Base-by-base conservation (phyloP, 2,888 invertebrate species). In the Cataglyphis albicans region DNA sequence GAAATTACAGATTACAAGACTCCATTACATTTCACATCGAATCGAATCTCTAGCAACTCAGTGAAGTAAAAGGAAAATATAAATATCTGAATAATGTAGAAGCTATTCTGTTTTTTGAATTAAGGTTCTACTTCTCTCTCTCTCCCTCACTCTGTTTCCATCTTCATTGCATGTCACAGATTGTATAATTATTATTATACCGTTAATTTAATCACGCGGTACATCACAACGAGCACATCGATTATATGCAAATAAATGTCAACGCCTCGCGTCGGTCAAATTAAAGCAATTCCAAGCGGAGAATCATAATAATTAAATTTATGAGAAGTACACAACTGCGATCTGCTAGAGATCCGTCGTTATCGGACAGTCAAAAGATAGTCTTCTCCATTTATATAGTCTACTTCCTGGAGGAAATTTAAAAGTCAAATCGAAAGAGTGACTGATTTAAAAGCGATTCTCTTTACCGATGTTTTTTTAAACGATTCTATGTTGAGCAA, bases 211-310 rank as follows among this genome's bases (percentile, higher is more conserved):
- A 72, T 80, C 59, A 44, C 78, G 44, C 44, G 72, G 38, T 21
- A 72, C n/a, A n/a, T n/a, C 73, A 78, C 73, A 78, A 78, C 41
- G 72, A 18, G 57, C 35, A 21, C 73, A 48, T 59, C 67, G 78
- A 72, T 78, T 72, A 35, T 41, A 59, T 70, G 59, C 21, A 80
- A 80, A 80, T 80, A 80, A 80, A 80, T 59, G 72, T 72, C 59
- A 78, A 59, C 73, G 73, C 21, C 44, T 59, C 59, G 35, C 29
- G 57, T 59, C 57, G 41, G 21, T 70, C 32, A 72, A 80, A 72
- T 78, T 80, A 72, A 72, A 80, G 44, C 25, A 59, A 59, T 44
- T 61, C 29, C 68, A 25, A 76, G 21, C 25, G 41, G 41, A 10
- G 15, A 55, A 57, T 38, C 25, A 9, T 55, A 29, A 55, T 68